phyloP scores from a whole-genome alignment of 2,888 invertebrate species.

The Nineta flava region DNA sequence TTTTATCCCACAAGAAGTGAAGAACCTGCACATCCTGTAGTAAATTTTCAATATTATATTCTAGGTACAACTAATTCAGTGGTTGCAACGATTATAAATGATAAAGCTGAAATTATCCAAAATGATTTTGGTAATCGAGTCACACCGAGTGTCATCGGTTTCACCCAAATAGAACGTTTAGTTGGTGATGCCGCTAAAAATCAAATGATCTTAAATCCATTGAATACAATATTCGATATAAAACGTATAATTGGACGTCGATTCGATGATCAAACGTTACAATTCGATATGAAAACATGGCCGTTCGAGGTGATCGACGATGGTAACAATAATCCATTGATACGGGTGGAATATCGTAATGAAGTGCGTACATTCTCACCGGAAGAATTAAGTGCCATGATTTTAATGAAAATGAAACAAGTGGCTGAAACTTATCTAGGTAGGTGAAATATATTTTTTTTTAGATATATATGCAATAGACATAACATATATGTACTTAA shows the following conservation, averaged over 20 bases:
- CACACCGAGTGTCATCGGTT: constrained; percentile 58
- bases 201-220: constrained; percentile 55
- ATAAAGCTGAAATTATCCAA: constrained; percentile 58
- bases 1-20: too few relatives aligned
- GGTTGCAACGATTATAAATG: constrained; percentile 70
- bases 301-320: constrained; percentile 52
- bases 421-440: constrained; percentile 46
- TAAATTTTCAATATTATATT: too few relatives aligned
- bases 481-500: too few relatives aligned
- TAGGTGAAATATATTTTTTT: too few relatives aligned
- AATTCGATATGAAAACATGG: constrained; percentile 63
- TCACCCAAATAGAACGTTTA: constrained; percentile 49
- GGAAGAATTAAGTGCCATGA: constrained; percentile 57
- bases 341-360: constrained; percentile 44
- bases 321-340: constrained; percentile 38
- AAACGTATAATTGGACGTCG: constrained; percentile 44
- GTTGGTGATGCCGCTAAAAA: constrained; percentile 57
- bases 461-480: too few relatives aligned
- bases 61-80: constrained; percentile 73
- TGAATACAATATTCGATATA: constrained; percentile 51
- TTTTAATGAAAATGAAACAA: constrained; percentile 40
- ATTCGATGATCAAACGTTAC: constrained; percentile 53
- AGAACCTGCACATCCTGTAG: too few relatives aligned
- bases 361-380: constrained; percentile 47
- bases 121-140: constrained; percentile 50